Evolutionary conservation across 2,888 invertebrate species (phyloP).

Genomic region (Tuta absoluta): DNA sequence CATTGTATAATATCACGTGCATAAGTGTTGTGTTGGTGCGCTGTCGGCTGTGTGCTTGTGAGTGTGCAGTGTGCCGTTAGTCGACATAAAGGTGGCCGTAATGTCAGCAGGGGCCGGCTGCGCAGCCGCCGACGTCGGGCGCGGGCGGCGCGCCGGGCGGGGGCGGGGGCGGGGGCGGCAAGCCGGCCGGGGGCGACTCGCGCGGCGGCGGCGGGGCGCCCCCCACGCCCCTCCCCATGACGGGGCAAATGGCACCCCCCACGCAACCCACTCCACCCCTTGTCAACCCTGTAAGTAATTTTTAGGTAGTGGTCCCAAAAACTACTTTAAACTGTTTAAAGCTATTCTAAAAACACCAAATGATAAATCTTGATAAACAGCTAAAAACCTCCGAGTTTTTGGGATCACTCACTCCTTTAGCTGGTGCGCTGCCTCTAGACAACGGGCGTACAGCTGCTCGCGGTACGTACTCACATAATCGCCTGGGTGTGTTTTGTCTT

Average conservation of each 20-base stretch:
- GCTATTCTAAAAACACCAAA: too few species aligned
- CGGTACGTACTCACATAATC: background rate
- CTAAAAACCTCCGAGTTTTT: too few species aligned
- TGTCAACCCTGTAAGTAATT: conserved; percentile 66
- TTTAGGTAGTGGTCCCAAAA: background rate
- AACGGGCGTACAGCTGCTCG: too few species aligned
- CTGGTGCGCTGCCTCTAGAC: background rate
- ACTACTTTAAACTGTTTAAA: background rate
- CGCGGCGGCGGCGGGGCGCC: conserved; percentile 76
- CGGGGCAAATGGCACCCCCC: conserved; percentile 81
- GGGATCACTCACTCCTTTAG: too few species aligned
- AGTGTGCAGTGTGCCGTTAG: background rate
- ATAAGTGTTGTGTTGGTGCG: conserved; percentile 4
- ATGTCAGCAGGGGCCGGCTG: conserved; percentile 35
- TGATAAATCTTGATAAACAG: too few species aligned
- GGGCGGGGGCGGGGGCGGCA: conserved; percentile 42
- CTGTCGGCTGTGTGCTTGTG: background rate
- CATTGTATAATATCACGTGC: background rate
- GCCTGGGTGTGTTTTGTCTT: background rate
- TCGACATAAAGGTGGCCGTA: background rate
- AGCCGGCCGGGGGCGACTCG: conserved; percentile 49
- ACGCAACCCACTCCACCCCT: conserved; percentile 77
- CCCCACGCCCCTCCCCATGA: conserved; percentile 80
- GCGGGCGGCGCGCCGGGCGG: conserved; percentile 44
- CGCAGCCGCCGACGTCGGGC: conserved; percentile 38